Evolutionary conservation across 1,140 invertebrate genomes (phyloP).

Genomic region (Wiebesia pumilae): DNA sequence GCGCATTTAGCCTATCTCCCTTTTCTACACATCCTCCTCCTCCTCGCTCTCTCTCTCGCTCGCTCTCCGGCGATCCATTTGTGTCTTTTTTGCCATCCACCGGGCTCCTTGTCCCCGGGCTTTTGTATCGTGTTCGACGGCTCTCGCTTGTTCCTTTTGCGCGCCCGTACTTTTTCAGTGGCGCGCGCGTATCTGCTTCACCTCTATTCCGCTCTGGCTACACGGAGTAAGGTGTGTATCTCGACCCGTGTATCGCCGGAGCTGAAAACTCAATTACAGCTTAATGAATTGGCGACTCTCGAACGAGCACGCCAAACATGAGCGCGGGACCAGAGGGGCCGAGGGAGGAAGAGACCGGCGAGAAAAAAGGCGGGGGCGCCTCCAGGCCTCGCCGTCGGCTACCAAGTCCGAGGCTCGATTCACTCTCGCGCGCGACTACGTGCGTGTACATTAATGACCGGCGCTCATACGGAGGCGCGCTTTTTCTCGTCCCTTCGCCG

Average conservation of each 20-base stretch:
- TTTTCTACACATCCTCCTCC: background rate
- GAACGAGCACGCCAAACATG: background rate
- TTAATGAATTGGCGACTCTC: slow-evolving; percentile 57
- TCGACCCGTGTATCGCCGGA: slow-evolving; percentile 51
- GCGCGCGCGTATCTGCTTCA: slow-evolving; percentile 19
- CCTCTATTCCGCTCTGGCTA: background rate
- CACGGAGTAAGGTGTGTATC: slow-evolving; percentile 51
- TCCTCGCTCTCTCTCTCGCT: slow-evolving; percentile 18
- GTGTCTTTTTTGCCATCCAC: slow-evolving; percentile 32
- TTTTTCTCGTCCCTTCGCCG: background rate
- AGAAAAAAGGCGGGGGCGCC: slow-evolving; percentile 25
- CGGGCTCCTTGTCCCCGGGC: slow-evolving; percentile 21
- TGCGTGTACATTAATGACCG: background rate
- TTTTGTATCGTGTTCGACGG: slow-evolving; percentile 43
- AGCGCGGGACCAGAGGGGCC: background rate
- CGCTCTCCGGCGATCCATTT: background rate
- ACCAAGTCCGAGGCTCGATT: background rate
- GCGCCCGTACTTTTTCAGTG: slow-evolving; percentile 45
- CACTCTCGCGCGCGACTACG: background rate
- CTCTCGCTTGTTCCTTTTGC: slow-evolving; percentile 24
- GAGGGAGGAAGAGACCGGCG: background rate
- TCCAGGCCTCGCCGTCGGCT: background rate
- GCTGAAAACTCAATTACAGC: slow-evolving; percentile 61
- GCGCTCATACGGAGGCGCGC: background rate
- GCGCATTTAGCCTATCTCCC: background rate